Percentiles rank a stretch among this genome's conserved stretches.
Evolutionary conservation across 2,113 vertebrate genomes (phyloP).

Genomic region (Pangasianodon hypophthalmus): DNA sequence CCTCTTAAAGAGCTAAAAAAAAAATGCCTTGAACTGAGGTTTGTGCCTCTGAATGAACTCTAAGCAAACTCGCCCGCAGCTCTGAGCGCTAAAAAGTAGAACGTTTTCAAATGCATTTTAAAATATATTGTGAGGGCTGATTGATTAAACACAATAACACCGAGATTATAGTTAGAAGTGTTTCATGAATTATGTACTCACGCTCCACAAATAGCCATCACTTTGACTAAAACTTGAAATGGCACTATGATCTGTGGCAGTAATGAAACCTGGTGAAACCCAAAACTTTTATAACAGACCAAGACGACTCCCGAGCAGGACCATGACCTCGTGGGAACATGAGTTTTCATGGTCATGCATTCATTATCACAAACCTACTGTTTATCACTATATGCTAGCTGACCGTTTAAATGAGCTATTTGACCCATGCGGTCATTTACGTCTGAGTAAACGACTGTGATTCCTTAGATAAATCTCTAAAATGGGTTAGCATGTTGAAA

Average conservation of each 20-base stretch:
- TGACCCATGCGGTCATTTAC: not conserved
- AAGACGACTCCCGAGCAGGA: not conserved
- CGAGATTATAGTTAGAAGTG: not conserved
- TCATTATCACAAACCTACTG: constrained; percentile 1
- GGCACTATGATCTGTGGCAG: not conserved
- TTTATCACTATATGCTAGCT: not conserved
- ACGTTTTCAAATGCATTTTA: not conserved
- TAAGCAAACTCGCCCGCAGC: constrained; percentile 11
- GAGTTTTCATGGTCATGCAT: constrained; percentile 9
- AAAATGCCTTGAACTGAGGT: too few relatives aligned
- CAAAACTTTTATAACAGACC: constrained; percentile 13
- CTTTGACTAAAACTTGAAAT: not conserved
- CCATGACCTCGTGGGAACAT: not conserved
- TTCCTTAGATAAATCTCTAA: constrained; percentile 13
- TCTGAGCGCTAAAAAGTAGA: not conserved
- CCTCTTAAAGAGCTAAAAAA: not conserved
- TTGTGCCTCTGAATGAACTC: not conserved
- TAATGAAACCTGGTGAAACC: constrained; percentile 19
- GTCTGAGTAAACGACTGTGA: not conserved
- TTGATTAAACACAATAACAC: not conserved
- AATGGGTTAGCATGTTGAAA: constrained; percentile 13
- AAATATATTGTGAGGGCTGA: not conserved
- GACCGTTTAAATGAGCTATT: constrained; percentile 11
- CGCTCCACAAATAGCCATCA: not conserved
- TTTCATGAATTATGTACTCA: not conserved